Base-by-base conservation (phyloP, 2,888 invertebrate species). In the Fabriciana adippe region DNA sequence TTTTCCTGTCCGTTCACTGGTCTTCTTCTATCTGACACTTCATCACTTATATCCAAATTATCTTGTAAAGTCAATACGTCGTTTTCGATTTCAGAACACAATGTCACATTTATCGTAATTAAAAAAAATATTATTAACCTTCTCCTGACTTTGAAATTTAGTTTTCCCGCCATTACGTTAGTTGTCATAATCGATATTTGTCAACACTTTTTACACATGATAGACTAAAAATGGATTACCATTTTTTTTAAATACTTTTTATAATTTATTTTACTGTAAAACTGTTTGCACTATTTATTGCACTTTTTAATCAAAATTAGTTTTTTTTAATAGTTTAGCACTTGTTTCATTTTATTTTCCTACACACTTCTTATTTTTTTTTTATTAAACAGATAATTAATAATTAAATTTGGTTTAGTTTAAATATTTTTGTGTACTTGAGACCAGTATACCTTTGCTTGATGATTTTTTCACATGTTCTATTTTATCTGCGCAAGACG, bases 1-100 rank as follows among this genome's bases (percentile, higher is more conserved):
- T 97, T 96, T 73, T 96, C 96, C 79, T 96, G 96, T 74, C 95
- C 93, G 78, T 94, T 90, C 72, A 90, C 89, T 72, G 95, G 93
- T 78, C 94, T 81, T 35, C 92, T 77, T 64, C 93, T 84, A 75
- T 93, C 93, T 13, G 88, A 82, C 3, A 86, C 78, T 13, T 87
- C 88, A 35, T 86, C 86, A 71, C 82, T 83, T 11, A 83, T 73
- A 67, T 90, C 89, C 73, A 92, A 83, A 70, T 88, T 83, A 51
- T 88, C 90, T 85, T 91, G 89, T 54, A 92, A 80, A 0, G 90
- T 92, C 72, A 92, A 84, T 26, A 92, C 91, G 72, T 92, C 92
- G 72, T 90, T 92, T 41, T 89, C 89, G 67, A 77, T 81, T n/a
- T 88, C 88, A 14, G 83, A 80, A 76, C 84, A 84, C 76, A 81